Percentiles rank a stretch among this genome's conserved stretches.
Evolutionary conservation across 2,797 vertebrate genomes (phyloP).

Genomic region (Scarus forsteni): DNA sequence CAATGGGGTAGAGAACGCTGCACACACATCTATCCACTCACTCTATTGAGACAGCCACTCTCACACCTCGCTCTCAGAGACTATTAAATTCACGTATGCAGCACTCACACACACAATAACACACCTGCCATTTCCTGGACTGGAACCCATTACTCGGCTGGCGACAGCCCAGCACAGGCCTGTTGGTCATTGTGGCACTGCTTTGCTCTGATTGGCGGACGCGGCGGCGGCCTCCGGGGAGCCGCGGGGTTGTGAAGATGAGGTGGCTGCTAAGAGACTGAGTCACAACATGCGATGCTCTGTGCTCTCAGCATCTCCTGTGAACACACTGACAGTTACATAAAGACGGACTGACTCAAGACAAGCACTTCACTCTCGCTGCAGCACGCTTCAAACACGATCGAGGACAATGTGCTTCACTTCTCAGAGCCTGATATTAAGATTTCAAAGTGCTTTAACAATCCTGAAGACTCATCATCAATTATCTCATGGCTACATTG

Average conservation of each 20-base stretch:
- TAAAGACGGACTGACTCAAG: constrained; percentile 36
- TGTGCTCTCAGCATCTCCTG: constrained; percentile 45
- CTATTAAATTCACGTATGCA: constrained; percentile 51
- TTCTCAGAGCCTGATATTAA: neutral
- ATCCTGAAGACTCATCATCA: neutral
- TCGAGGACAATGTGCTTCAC: constrained; percentile 5
- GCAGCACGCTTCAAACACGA: neutral
- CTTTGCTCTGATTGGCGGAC: constrained; percentile 61
- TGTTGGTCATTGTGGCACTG: constrained; percentile 52
- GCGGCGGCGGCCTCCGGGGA: constrained; percentile 52
- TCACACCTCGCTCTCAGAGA: constrained; percentile 11
- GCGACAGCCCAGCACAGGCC: constrained; percentile 45
- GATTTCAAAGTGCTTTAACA: neutral
- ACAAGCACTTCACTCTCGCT: constrained; percentile 22
- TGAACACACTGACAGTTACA: constrained; percentile 54
- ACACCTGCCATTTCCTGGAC: constrained; percentile 30
- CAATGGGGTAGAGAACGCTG: constrained; percentile 46
- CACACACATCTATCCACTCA: constrained; percentile 24
- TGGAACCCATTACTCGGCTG: constrained; percentile 38
- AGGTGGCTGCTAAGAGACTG: constrained; percentile 78
- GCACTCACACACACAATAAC: constrained; percentile 11
- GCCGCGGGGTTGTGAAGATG: constrained; percentile 64
- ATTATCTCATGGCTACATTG: neutral
- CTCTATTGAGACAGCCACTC: constrained; percentile 22
- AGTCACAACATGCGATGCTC: constrained; percentile 73